Base-by-base conservation (phyloP, 1,140 invertebrate species). In the Pteromalus puparum region DNA sequence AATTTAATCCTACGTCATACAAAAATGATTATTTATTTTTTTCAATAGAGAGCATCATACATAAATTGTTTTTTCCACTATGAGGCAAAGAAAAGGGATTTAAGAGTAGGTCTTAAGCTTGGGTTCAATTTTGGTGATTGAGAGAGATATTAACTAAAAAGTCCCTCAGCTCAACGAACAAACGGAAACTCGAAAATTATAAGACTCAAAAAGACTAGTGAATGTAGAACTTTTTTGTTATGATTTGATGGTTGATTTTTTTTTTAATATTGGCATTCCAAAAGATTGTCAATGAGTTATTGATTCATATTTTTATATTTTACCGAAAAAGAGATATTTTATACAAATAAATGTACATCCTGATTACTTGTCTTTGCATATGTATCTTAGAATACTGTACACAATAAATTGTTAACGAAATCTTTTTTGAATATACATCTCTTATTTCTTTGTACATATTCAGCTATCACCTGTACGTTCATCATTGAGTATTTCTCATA, bases 241-340 rank as follows among this genome's bases (percentile, higher is more conserved):
- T 28, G 6, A 46, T n/a, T 46, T 10, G 10, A 5, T 76, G 1
- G 18, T 78, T 78, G 38, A 53, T 38, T 73, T 24, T 38, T 77
- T 83, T 75, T 76, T 42, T 67, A 30, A 68, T 53, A 67, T 68
- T 68, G 53, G 48, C 24, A 73, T 81, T 48, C 18, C 26, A 67
- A 68, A 73, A 53, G 24, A 38, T 24, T 77, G 6, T 81, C 53
- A 74, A 78, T 65, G 53, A n/a, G 34, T 81, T 61, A 72, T 67
- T 73, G 21, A 53, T 86, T 86, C 53, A 53, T 84, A 81, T 79
- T 86, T 84, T 84, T 73, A 86, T 73, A 78, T 81, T 76, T 86
- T 81, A 82, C 72, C 3, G 46, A 34, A 72, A 84, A 73, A 68
- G 28, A 80, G 28, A 82, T 85, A 78, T 82, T 85, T 81, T 81